These are phyloP conservation scores for Notothenia coriiceps DNA, from an alignment of 2,113 vertebrate genomes.

Conservation along the genomic window DNA sequence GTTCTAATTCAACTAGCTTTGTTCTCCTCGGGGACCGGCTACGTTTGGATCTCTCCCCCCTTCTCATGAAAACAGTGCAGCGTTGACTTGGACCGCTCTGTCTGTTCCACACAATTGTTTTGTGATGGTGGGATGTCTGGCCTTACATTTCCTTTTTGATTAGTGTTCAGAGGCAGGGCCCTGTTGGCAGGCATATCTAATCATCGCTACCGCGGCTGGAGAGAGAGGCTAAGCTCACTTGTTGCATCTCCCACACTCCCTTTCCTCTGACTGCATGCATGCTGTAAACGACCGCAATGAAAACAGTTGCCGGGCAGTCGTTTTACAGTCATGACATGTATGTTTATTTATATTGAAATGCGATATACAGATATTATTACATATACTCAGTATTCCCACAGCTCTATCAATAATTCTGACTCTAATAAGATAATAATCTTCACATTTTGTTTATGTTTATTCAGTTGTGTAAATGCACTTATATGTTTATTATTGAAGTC, in stretches of 20 bases:
- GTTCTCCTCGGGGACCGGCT: conserved; percentile 62
- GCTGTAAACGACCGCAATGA: conserved; percentile 33
- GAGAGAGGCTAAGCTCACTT: conserved; percentile 71
- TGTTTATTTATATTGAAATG: conserved; percentile 15
- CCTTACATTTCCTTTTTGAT: conserved; percentile 82
- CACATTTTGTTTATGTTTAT: neutral
- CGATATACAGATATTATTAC: neutral
- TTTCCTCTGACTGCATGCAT: conserved; percentile 15
- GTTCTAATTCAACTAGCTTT: conserved; percentile 73
- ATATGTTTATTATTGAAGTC: neutral
- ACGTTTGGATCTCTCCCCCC: conserved; percentile 51
- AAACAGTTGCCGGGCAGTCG: conserved; percentile 2
- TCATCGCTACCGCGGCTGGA: conserved; percentile 77
- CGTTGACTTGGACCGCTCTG: conserved; percentile 60
- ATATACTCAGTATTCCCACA: neutral
- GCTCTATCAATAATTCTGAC: neutral
- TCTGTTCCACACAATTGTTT: conserved; percentile 75
- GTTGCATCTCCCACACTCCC: conserved; percentile 71
- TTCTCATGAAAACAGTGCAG: conserved; percentile 53
- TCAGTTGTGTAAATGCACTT: neutral
- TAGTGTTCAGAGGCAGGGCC: conserved; percentile 71
- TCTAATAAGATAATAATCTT: neutral
- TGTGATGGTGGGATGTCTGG: conserved; percentile 77
- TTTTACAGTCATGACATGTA: conserved; percentile 13
- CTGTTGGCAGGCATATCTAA: conserved; percentile 78